Evolutionary conservation across 2,113 vertebrate genomes (phyloP).

Genomic region (Pseudopipra pipra): DNA sequence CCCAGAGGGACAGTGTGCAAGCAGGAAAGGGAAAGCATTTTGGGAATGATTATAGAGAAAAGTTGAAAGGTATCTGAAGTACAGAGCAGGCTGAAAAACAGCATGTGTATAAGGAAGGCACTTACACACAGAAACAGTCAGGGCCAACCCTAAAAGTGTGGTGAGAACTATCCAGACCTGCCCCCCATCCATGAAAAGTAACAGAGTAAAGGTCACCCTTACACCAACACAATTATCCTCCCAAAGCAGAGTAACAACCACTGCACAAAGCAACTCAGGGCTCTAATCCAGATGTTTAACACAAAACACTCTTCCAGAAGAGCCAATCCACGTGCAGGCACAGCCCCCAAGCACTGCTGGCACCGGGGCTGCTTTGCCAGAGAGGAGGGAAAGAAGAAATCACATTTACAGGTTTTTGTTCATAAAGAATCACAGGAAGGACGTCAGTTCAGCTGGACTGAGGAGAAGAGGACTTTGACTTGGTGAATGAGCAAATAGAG

Average conservation of each 20-base stretch:
- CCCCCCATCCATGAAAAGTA: fast-evolving
- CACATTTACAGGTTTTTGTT: not conserved
- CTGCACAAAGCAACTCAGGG: not conserved
- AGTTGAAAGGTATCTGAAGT: not conserved
- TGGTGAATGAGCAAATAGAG: not conserved
- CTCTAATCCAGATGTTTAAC: not conserved
- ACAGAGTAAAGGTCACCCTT: not conserved
- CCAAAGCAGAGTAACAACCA: not conserved
- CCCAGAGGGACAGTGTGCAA: not conserved
- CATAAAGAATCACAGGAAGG: not conserved
- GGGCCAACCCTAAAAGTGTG: not conserved
- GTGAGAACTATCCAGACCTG: not conserved
- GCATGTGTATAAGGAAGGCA: not conserved
- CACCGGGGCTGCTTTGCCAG: not conserved
- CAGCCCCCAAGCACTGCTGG: fast-evolving
- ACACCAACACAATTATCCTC: not conserved
- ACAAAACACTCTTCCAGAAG: not conserved
- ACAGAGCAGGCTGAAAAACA: not conserved
- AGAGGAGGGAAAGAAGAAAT: not conserved
- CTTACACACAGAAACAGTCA: not conserved
- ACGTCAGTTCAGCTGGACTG: not conserved
- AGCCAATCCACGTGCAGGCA: not conserved
- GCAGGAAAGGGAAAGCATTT: not conserved
- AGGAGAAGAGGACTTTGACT: not conserved
- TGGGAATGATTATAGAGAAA: not conserved